Base-by-base conservation (phyloP, 35 echinoderm and acorn worm genomes). In the Amphiura filiformis region DNA sequence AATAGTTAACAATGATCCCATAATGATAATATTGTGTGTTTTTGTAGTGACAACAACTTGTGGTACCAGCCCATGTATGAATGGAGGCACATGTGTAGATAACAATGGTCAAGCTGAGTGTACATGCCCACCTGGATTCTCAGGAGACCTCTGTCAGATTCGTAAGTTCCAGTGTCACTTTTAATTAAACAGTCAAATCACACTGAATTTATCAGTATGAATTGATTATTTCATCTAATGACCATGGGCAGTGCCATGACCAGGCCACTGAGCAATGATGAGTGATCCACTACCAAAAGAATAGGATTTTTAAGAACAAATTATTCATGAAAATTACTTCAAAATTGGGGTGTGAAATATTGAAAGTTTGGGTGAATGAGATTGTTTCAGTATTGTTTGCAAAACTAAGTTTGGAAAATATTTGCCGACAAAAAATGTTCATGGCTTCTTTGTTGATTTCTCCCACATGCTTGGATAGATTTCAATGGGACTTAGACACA, bases 111-210 rank as follows among this genome's bases (percentile, higher is more conserved):
- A 61, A 9, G 35, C 64, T 18, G 83, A 65, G 23, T 85, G 83
- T 56, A 56, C 17, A 26, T 85, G 83, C 37, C 34, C 20, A 20
- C 30, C 35, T 22, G 56, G 83, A 65, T 85, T 26, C n/a, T 23
- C 64, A 34, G 83, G 83, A 11, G 64, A 47, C 13, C 36, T 70
- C 31, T 85, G 83, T 64, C 37, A 85, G 32, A 38, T 61, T 37
- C 37, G 83, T 85, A 82, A 31, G 28, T 82, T n/a, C 4, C 33
- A 34, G 44, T 38, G n/a, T 7, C n/a, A 20, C 14, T 80, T 80
- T 23, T 3, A 80, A 32, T 33, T 15, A 35, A 36, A 18, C 78
- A 20, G 0, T 36, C 78, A 5, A 7, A 0, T 13, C 33, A 36
- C 11, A 2, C 20, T 26, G 78, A 32, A 5, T 80, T 80, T 80